These are phyloP conservation scores for Hypena proboscidalis DNA, from an alignment of 2,888 invertebrate species.

Conservation along the genomic window DNA sequence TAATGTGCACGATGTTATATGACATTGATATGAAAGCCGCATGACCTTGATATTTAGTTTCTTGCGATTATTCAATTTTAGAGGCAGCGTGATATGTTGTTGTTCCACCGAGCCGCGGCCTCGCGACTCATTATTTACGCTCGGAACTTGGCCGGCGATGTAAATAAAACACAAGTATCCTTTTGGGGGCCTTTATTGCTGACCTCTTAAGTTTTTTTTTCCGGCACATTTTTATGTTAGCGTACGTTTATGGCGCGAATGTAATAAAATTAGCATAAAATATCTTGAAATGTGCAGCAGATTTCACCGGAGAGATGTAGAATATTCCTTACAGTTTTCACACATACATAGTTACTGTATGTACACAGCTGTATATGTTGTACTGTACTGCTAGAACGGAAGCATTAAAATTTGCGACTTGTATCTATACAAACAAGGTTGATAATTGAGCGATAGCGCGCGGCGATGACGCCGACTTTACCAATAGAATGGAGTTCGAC, in stretches of 20 bases:
- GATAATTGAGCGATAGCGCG: conserved; percentile 46
- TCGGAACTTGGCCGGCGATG: conserved; percentile 74
- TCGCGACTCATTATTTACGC: conserved; percentile 69
- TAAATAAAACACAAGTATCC: conserved; percentile 76
- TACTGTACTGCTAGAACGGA: conserved; percentile 53
- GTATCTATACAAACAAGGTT: conserved; percentile 50
- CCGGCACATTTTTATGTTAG: conserved; percentile 49
- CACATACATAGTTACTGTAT: conserved; percentile 58
- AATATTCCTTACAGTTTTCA: conserved; percentile 49
- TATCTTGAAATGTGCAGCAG: conserved; percentile 15
- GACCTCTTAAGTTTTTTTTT: conserved; percentile 64
- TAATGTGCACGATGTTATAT: conserved; percentile 83
- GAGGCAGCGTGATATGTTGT: conserved; percentile 70
- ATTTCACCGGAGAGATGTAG: conserved; percentile 33
- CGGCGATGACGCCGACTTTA: conserved; percentile 56
- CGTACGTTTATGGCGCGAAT: conserved; percentile 41
- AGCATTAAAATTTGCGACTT: conserved; percentile 59
- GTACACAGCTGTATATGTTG: conserved; percentile 68
- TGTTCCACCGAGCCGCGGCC: conserved; percentile 71
- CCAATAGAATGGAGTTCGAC: conserved; percentile 51
- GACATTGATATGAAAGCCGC: conserved; percentile 85
- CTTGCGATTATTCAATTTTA: conserved; percentile 78
- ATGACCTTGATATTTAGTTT: conserved; percentile 85
- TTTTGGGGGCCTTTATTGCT: conserved; percentile 73
- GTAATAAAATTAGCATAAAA: conserved; percentile 22